Conservation (phyloP, 2,113 vertebrate species). For the Cettia cetti region DNA sequence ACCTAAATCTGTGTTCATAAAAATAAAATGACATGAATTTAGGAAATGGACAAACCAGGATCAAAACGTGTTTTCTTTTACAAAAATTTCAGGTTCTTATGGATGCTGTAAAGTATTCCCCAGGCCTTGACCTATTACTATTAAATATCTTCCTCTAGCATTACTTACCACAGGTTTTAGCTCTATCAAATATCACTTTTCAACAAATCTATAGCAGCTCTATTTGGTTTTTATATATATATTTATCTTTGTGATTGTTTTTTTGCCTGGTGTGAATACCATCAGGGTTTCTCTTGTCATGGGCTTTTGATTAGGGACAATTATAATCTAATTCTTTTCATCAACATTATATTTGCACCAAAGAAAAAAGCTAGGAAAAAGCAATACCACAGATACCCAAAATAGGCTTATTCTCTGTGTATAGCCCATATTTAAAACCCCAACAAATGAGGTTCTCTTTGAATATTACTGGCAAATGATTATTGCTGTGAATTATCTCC, state of each 20-base stretch:
- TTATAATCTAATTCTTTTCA: background rate
- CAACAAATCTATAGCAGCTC: background rate
- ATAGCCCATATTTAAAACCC: background rate
- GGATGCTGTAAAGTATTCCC: background rate
- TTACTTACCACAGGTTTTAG: background rate
- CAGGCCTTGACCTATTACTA: background rate
- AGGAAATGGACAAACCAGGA: background rate
- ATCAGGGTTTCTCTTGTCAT: background rate
- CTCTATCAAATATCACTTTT: background rate
- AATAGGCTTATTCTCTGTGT: background rate
- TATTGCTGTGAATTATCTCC: background rate
- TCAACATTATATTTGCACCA: background rate
- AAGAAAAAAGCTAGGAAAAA: background rate
- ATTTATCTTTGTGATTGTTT: background rate
- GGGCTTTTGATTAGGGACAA: background rate
- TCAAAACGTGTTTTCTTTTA: fast-evolving
- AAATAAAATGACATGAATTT: background rate
- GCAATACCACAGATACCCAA: background rate
- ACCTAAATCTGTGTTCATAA: background rate
- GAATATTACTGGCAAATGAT: background rate
- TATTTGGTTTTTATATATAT: background rate
- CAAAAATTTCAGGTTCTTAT: background rate
- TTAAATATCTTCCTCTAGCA: background rate
- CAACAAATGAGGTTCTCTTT: background rate
- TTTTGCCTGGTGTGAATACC: background rate